Conservation (phyloP, 2,888 invertebrate species). For the Cerastis rubricosa region DNA sequence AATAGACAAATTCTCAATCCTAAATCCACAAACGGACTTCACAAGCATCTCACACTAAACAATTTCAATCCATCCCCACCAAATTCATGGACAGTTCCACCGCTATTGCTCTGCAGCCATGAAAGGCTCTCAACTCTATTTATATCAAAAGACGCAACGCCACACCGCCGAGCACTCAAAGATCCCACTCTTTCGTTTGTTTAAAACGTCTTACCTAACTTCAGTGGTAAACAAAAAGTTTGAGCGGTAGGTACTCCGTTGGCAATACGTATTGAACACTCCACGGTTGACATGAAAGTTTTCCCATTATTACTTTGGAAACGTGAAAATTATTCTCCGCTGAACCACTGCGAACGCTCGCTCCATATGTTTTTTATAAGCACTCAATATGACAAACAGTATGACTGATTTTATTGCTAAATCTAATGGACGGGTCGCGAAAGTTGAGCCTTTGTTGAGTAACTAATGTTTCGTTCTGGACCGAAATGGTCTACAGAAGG, state of each 20-base stretch:
- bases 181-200: conserved; percentile 52
- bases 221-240: conserved; percentile 77
- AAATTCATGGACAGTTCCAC: conserved; percentile 32
- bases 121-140: conserved; percentile 39
- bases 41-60: conserved; percentile 7
- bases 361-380: conserved; percentile 70
- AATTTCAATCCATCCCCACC: not conserved
- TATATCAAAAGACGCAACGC: conserved; percentile 43
- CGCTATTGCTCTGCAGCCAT: conserved; percentile 17
- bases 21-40: not conserved
- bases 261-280: conserved; percentile 77
- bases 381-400: conserved; percentile 65
- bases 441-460: conserved; percentile 44
- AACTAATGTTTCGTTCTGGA: conserved; percentile 50
- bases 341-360: conserved; percentile 59
- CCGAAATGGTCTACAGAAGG: conserved; percentile 15
- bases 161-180: conserved; percentile 46
- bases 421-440: conserved; percentile 52
- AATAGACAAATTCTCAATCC: not conserved
- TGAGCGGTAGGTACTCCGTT: conserved; percentile 66
- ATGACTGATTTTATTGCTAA: conserved; percentile 65
- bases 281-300: conserved; percentile 78
- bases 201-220: conserved; percentile 62
- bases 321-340: conserved; percentile 81
- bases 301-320: conserved; percentile 83